phyloP scores from a whole-genome alignment of 2,888 invertebrate genomes.

The Catocala nupta region DNA sequence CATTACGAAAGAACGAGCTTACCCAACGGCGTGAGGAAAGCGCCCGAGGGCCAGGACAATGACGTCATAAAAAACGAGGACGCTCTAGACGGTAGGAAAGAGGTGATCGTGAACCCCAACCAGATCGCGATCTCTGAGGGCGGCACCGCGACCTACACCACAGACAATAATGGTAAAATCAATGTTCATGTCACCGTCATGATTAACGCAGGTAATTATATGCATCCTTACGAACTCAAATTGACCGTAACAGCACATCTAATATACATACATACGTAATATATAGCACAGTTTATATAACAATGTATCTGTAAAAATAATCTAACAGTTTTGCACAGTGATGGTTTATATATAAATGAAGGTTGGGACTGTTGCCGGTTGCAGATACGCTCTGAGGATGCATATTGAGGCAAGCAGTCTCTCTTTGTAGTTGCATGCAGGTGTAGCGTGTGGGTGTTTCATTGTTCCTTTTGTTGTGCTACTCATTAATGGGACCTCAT shows the following conservation, averaged over 20 bases:
- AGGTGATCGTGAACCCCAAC: constrained; percentile 78
- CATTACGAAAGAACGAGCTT: constrained; percentile 69
- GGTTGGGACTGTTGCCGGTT: constrained; percentile 72
- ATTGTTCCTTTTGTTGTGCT: constrained; percentile 32
- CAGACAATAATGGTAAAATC: constrained; percentile 94
- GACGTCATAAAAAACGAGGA: constrained; percentile 89
- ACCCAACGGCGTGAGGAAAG: constrained; percentile 88
- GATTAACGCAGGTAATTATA: constrained; percentile 91
- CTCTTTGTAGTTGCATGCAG: constrained; percentile 69
- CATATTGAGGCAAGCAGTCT: constrained; percentile 86
- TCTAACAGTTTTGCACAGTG: constrained; percentile 84
- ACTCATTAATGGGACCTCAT: constrained; percentile 28
- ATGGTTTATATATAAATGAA: constrained; percentile 69
- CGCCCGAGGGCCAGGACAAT: constrained; percentile 94
- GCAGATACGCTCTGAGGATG: constrained; percentile 79
- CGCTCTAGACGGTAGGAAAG: constrained; percentile 88
- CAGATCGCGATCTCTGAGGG: constrained; percentile 84
- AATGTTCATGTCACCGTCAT: constrained; percentile 95
- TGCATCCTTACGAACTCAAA: constrained; percentile 83
- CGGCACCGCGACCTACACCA: constrained; percentile 88
- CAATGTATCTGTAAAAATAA: constrained; percentile 67
- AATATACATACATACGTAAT: constrained; percentile 57
- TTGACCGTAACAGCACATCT: constrained; percentile 67
- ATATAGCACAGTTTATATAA: constrained; percentile 65
- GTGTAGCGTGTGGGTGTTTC: constrained; percentile 40